Base-by-base conservation (phyloP, 2,888 invertebrate genomes). In the Pimpla rufipes region DNA sequence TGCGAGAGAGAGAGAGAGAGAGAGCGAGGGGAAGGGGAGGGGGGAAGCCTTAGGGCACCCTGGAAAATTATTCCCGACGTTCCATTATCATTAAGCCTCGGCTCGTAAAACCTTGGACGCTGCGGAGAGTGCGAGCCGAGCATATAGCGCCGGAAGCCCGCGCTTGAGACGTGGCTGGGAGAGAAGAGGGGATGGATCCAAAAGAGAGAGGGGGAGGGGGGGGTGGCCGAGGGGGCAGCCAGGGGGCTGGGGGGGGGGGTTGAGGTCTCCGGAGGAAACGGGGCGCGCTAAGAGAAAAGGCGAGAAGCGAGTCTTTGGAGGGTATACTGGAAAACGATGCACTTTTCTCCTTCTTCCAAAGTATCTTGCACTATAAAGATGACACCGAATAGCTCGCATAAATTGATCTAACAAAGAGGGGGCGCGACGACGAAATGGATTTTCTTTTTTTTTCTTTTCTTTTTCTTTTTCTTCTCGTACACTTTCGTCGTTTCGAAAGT, bases 21-120 rank as follows among this genome's bases (percentile, higher is more conserved):
- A 8, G 29, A 64, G 6, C 6, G 35, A 29, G 23, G 16, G 70
- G 45, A n/a, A 64, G 6, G 11, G 35, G 47, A 13, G 16, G 70
- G 47, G 37, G 45, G 42, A 40, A 59, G 59, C 73, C 73, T 73
- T 11, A 35, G 64, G 76, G 71, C 57, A 74, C 64, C 79, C 68
- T 74, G 67, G 76, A 84, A 85, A 87, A 88, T 88, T 89, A 87
- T 88, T 88, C 85, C 77, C 83, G 84, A 85, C 85, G 86, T 87
- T 88, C 86, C 87, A 87, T 88, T 88, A 88, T 87, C 88, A 86
- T 89, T 87, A 88, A 85, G 83, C 83, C 68, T 77, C 59, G 55
- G 80, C 82, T 70, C 84, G 84, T 83, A 82, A 87, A 87, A 79
- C 67, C 76, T 73, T 75, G 79, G 76, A 77, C 73, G 71, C 35